These are phyloP conservation scores for Clepsis dumicolana DNA, from an alignment of 2,888 invertebrate genomes.

Conservation along the genomic window DNA sequence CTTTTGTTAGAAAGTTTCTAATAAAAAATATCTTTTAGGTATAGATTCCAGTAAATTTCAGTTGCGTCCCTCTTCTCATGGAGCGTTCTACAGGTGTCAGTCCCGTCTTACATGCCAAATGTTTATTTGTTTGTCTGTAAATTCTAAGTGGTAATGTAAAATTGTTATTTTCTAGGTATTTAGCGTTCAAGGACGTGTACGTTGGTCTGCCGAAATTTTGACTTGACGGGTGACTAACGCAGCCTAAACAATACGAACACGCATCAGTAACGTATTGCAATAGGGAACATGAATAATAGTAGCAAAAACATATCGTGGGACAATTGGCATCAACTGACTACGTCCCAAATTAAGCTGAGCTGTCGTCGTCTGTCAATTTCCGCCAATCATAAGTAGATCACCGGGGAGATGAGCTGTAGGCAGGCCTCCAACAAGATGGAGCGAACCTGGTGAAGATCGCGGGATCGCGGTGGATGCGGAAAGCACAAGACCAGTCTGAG, in stretches of 20 bases:
- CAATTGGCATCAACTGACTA: too few species aligned
- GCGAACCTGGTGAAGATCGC: too few species aligned
- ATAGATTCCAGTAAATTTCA: neutral
- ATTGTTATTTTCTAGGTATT: conserved; percentile 12
- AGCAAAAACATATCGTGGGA: too few species aligned
- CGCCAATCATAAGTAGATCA: too few species aligned
- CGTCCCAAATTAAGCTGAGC: too few species aligned
- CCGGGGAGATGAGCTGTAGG: too few species aligned
- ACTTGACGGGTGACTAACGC: neutral
- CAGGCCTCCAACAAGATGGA: too few species aligned
- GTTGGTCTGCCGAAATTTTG: conserved; percentile 2
- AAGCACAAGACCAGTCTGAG: too few species aligned
- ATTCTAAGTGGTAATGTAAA: conserved; percentile 12
- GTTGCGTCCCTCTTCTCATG: conserved; percentile 2
- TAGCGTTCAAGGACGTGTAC: conserved; percentile 29
- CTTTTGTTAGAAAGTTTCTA: too few species aligned
- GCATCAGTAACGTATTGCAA: neutral
- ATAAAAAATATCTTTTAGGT: neutral
- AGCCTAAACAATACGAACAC: neutral
- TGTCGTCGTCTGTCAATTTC: too few species aligned
- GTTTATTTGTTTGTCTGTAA: conserved; percentile 28
- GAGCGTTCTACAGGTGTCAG: conserved; percentile 16
- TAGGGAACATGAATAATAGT: too few species aligned
- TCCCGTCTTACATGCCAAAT: conserved; percentile 28
- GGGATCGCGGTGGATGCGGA: too few species aligned